Evolutionary conservation across 2,113 vertebrate species (phyloP), one percentile per base, ranked within the genome.

Genomic region (Hylia prasina): DNA sequence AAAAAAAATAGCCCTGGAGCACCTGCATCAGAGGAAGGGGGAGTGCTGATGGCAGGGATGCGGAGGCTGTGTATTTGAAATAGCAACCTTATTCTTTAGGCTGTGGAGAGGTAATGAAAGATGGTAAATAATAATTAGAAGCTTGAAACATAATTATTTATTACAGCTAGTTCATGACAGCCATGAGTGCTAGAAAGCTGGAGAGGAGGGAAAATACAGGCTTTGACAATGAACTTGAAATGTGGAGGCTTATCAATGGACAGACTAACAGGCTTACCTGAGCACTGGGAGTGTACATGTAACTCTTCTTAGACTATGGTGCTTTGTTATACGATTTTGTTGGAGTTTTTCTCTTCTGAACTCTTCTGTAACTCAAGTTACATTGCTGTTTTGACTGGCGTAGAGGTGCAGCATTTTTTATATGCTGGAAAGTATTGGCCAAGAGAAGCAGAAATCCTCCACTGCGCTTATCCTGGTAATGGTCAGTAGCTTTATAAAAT

Each of bases 261-360:
- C 10, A 35, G 37, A n/a, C 16, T 17, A 47, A 35, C 17, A 37
- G 57, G 13, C 9, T 35, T 72, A 13, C 22, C 22, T 12, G 44
- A n/a, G 51, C 16, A 24, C 11, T 11, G 4, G 20, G 23, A 21
- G 35, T 28, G 4, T 12, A 9, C 4, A 0, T 13, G 19, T 14
- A 76, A n/a, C 18, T 28, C n/a, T 35, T 11, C 25, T 31, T 69
- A 24, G 40, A 9, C 35, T 57, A 39, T 19, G 15, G 31, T 35
- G 50, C 21, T 48, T 80, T 48, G 30, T 28, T 66, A 21, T 0
- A 19, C 16, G 4, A 18, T 60, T 60, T n/a, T 51, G 11, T 54
- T 35, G 11, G 23, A 42, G 3, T 8, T 78, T 27, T 37, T 12
- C 20, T 23, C 23, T 82, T 82, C 40, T 20, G 30, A 73, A 85